phyloP scores from a whole-genome alignment of 2,888 invertebrate genomes.

The Platycheirus rosarum region DNA sequence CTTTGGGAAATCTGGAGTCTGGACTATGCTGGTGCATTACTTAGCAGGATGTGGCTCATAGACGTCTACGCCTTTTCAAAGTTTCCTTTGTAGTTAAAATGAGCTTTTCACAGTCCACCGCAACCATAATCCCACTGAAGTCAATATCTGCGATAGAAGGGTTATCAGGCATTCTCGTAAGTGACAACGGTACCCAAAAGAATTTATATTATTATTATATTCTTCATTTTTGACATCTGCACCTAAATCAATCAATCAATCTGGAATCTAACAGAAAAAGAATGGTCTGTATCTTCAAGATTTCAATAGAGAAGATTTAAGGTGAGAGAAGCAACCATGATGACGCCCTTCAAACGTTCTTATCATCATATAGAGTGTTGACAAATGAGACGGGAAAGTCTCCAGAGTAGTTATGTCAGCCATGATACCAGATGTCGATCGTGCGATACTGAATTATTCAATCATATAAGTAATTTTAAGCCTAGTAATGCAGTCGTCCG shows the following conservation, averaged over 20 bases:
- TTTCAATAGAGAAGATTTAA: not conserved
- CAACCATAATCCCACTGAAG: conserved; percentile 1
- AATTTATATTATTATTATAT: conserved; percentile 12
- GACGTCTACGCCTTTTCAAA: conserved; percentile 2
- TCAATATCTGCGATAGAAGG: not conserved
- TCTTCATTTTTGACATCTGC: conserved; percentile 13
- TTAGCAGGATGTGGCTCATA: not conserved
- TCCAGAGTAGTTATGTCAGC: not conserved
- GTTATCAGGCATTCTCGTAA: not conserved
- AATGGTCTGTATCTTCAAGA: not conserved
- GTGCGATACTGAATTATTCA: not conserved
- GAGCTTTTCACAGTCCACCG: not conserved
- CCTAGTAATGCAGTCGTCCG: not conserved
- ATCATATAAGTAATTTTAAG: not conserved
- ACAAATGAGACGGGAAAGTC: not conserved
- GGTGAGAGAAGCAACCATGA: not conserved
- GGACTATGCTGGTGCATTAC: not conserved
- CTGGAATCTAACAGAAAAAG: conserved; percentile 5
- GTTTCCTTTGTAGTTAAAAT: conserved; percentile 11
- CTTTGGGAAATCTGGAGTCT: not conserved
- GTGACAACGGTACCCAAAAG: conserved; percentile 15
- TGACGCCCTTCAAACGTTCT: not conserved
- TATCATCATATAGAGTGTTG: not conserved
- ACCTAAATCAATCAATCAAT: conserved; percentile 16
- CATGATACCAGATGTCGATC: conserved; percentile 1